These are phyloP conservation scores for Nowickia ferox DNA, from an alignment of 2,888 invertebrate species.

Conservation along the genomic window DNA sequence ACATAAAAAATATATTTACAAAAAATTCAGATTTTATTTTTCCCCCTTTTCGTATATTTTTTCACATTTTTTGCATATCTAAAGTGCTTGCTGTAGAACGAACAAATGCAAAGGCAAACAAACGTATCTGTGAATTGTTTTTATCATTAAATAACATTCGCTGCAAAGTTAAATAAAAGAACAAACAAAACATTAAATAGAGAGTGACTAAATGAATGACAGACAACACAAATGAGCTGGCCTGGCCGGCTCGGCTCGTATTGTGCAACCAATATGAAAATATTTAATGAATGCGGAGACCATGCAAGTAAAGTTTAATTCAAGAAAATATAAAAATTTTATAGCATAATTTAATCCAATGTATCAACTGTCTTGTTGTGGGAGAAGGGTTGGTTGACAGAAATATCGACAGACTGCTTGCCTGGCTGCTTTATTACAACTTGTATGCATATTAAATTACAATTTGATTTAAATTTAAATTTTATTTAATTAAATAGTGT, in stretches of 20 bases:
- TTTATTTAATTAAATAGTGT: constrained; percentile 4
- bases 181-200: constrained; percentile 16
- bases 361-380: constrained; percentile 10
- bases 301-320: constrained; percentile 53
- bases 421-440: constrained; percentile 7
- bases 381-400: constrained; percentile 3
- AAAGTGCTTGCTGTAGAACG: not conserved
- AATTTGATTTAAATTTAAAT: constrained; percentile 41
- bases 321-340: constrained; percentile 5
- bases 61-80: constrained; percentile 23
- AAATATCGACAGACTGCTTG: constrained; percentile 1
- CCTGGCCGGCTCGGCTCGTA: constrained; percentile 24
- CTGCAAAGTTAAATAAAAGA: constrained; percentile 16
- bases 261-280: constrained; percentile 54
- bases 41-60: constrained; percentile 6
- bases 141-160: constrained; percentile 47
- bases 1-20: constrained; percentile 1
- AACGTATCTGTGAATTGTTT: constrained; percentile 17
- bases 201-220: constrained; percentile 47
- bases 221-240: constrained; percentile 34
- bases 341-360: constrained; percentile 45
- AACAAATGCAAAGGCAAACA: constrained; percentile 1
- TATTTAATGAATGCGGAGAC: constrained; percentile 47
- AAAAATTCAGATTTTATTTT: constrained; percentile 15
- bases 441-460: constrained; percentile 54